Evolutionary conservation across 2,797 vertebrate genomes (phyloP).

Genomic region (Coilia nasus): DNA sequence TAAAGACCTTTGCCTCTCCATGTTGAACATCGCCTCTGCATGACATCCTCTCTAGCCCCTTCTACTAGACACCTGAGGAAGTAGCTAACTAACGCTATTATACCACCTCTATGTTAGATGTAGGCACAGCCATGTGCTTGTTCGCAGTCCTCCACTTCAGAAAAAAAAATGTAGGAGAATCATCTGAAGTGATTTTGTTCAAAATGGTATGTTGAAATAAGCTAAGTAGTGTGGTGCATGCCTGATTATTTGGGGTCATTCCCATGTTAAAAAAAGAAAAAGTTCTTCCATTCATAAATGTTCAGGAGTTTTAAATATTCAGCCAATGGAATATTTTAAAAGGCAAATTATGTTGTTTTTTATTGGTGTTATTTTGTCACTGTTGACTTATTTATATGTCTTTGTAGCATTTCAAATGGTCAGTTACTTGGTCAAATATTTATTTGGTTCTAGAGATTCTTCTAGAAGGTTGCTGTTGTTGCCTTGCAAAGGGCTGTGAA

Average conservation of each 20-base stretch:
- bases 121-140: background rate
- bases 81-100: background rate
- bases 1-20: too few species aligned
- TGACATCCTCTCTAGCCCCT: background rate
- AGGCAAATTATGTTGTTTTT: conserved; percentile 5
- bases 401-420: conserved; percentile 16
- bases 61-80: background rate
- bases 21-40: background rate
- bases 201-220: conserved; percentile 10
- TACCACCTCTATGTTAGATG: background rate
- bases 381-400: conserved; percentile 31
- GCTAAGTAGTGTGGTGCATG: conserved; percentile 31
- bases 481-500: conserved; percentile 52
- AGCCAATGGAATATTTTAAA: conserved; percentile 21
- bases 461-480: conserved; percentile 41
- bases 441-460: conserved; percentile 46
- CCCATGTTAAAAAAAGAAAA: conserved; percentile 3
- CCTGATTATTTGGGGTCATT: background rate
- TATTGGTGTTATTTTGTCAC: conserved; percentile 6
- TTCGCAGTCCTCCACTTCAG: background rate
- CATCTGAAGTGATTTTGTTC: background rate
- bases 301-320: conserved; percentile 19
- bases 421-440: conserved; percentile 29
- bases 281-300: conserved; percentile 20
- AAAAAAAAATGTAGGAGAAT: background rate